A percentile compares a stretch with the other conserved stretches of the same genome.
phyloP scores from a whole-genome alignment of 1,140 invertebrate species.

The Platyscapa corneri region DNA sequence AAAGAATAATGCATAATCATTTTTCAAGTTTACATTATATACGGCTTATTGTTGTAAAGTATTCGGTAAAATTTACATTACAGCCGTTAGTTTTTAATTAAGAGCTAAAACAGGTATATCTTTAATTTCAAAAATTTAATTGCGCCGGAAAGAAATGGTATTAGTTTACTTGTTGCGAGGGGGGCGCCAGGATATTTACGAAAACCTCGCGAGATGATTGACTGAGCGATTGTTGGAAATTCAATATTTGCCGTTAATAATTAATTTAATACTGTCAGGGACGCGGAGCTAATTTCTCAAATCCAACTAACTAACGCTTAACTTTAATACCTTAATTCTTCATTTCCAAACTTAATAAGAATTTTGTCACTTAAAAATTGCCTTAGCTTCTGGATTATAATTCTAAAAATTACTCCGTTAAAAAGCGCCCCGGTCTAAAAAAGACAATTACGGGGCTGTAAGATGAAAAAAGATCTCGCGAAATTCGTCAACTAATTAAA shows the following conservation, averaged over 20 bases:
- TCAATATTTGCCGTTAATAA: slow-evolving; percentile 14
- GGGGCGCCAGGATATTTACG: neutral
- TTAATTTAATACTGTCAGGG: neutral
- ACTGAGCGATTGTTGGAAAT: neutral
- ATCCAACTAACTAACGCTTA: neutral
- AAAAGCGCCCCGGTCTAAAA: neutral
- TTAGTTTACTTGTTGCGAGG: neutral
- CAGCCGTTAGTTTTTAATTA: slow-evolving; percentile 35
- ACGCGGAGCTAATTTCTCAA: neutral
- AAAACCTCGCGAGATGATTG: neutral
- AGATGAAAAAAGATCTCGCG: slow-evolving; percentile 7
- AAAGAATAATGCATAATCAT: slow-evolving; percentile 12
- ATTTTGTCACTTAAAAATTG: slow-evolving; percentile 29
- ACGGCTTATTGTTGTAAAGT: neutral
- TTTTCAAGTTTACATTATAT: slow-evolving; percentile 22
- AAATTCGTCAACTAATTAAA: slow-evolving; percentile 52
- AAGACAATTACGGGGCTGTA: slow-evolving; percentile 8
- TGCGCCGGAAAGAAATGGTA: neutral
- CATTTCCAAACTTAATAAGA: slow-evolving; percentile 24
- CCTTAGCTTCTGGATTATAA: slow-evolving; percentile 17
- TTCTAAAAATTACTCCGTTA: slow-evolving; percentile 18
- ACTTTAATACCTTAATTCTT: slow-evolving; percentile 22
- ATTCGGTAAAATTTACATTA: slow-evolving; percentile 8
- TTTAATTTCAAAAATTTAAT: slow-evolving; percentile 26
- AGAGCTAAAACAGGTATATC: slow-evolving; percentile 12